Evolutionary conservation across 1,140 invertebrate genomes (phyloP).

Genomic region (Zaprionus vittiger): DNA sequence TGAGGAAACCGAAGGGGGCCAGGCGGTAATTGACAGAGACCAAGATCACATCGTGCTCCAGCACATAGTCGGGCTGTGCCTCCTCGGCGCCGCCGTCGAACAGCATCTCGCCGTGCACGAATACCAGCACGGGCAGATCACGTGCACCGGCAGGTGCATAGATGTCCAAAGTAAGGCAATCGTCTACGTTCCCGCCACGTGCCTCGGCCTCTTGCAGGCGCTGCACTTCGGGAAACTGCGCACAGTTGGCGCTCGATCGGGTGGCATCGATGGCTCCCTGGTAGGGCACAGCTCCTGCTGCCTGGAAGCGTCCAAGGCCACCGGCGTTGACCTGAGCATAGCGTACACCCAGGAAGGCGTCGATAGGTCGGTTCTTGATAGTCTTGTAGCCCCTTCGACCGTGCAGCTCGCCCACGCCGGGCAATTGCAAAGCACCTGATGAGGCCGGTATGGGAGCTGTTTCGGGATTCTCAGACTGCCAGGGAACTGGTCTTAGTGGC

Average conservation of each 20-base stretch:
- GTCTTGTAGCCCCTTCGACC: conserved; percentile 52
- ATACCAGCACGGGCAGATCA: conserved; percentile 76
- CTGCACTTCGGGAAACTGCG: conserved; percentile 72
- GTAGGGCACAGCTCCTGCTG: conserved; percentile 27
- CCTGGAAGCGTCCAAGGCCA: conserved; percentile 72
- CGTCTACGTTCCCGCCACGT: conserved; percentile 66
- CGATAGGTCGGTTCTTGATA: conserved; percentile 59
- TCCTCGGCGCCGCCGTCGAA: conserved; percentile 85
- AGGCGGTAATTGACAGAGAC: conserved; percentile 93
- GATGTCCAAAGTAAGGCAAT: conserved; percentile 72
- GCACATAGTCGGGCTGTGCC: conserved; percentile 89
- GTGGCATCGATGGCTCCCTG: conserved; percentile 63
- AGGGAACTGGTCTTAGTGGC: conserved; percentile 45
- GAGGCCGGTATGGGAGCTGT: not conserved
- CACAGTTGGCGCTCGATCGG: conserved; percentile 53
- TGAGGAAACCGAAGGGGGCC: conserved; percentile 86
- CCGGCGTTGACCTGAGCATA: conserved; percentile 56
- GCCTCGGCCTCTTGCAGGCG: conserved; percentile 52
- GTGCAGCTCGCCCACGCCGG: conserved; percentile 59
- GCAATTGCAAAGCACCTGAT: conserved; percentile 35
- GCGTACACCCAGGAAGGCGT: conserved; percentile 71
- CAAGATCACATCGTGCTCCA: conserved; percentile 91
- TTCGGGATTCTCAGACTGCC: conserved; percentile 18
- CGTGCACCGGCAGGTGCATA: conserved; percentile 53
- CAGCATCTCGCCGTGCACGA: conserved; percentile 84